Percentiles rank a stretch among this genome's conserved stretches.
These are phyloP conservation scores for Paedocypris micromegethes DNA, from an alignment of 2,797 vertebrate species.

Conservation along the genomic window DNA sequence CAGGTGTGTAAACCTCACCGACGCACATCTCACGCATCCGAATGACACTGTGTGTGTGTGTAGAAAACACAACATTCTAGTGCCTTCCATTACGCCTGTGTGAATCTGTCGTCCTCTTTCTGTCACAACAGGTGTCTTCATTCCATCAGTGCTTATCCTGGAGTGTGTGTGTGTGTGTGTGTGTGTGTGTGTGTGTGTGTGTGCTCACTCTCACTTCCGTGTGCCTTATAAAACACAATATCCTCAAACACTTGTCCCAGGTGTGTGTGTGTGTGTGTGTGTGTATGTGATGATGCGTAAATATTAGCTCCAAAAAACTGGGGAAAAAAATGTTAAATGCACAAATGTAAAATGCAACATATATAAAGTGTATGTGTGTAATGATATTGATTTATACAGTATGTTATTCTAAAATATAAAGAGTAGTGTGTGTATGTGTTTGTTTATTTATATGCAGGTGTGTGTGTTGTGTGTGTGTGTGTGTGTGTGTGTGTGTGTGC, in stretches of 20 bases:
- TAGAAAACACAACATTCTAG: neutral
- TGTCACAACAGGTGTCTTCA: constrained; percentile 33
- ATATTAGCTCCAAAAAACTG: constrained; percentile 3
- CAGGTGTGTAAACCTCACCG: constrained; percentile 47
- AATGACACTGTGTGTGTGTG: constrained; percentile 23
- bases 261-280: constrained; percentile 17
- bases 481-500: constrained; percentile 43
- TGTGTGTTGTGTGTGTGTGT: constrained; percentile 17
- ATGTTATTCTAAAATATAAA: too few relatives aligned
- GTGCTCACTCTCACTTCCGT: constrained; percentile 39
- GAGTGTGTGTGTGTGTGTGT: constrained; percentile 28
- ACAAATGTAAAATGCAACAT: too few relatives aligned
- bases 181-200: constrained; percentile 29
- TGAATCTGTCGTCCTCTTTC: constrained; percentile 29
- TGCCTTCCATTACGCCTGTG: constrained; percentile 15
- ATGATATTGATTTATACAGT: too few relatives aligned
- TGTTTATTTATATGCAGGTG: too few relatives aligned
- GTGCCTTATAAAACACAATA: constrained; percentile 42
- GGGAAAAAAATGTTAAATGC: neutral
- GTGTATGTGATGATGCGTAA: constrained; percentile 12
- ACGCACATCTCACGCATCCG: constrained; percentile 4
- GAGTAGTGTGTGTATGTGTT: neutral
- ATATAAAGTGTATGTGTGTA: too few relatives aligned
- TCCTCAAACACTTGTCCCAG: constrained; percentile 31
- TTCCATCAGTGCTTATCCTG: constrained; percentile 55